phyloP scores from a whole-genome alignment of 1,140 invertebrate species.

The Thalassaphorura encarpata region DNA sequence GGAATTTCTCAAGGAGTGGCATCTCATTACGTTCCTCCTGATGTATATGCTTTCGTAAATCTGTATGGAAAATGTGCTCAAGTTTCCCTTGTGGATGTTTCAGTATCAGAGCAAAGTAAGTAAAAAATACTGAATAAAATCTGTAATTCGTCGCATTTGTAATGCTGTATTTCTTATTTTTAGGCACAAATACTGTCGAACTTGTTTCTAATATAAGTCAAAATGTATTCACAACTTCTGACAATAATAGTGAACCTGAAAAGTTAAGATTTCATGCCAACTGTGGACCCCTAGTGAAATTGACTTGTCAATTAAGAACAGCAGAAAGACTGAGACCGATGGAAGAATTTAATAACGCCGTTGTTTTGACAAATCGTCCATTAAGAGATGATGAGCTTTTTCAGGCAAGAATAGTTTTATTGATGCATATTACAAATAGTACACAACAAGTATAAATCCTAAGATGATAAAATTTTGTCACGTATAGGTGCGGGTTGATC shows the following conservation, averaged over 20 bases:
- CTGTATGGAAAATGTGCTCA: conserved; percentile 88
- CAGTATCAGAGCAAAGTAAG: conserved; percentile 28
- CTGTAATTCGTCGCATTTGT: conserved; percentile 1
- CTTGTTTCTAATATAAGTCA: not conserved
- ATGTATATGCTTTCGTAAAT: conserved; percentile 76
- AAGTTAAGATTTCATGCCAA: conserved; percentile 75
- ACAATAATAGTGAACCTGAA: conserved; percentile 42
- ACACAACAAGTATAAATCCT: too few species aligned
- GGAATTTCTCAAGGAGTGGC: conserved; percentile 78
- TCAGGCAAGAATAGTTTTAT: conserved; percentile 52
- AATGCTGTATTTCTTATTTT: conserved; percentile 10
- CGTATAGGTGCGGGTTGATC: conserved; percentile 69
- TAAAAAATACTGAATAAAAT: not conserved
- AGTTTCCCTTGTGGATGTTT: conserved; percentile 46
- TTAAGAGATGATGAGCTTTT: conserved; percentile 81
- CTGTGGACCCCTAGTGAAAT: conserved; percentile 75
- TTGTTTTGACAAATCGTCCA: conserved; percentile 81
- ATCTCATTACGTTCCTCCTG: conserved; percentile 59
- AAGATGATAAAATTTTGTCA: conserved; percentile 23
- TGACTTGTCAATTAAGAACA: conserved; percentile 70
- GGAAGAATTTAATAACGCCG: conserved; percentile 34
- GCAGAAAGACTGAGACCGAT: conserved; percentile 73
- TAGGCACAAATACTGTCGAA: conserved; percentile 29
- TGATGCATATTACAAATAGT: not conserved
- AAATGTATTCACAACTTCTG: conserved; percentile 12